Base-by-base conservation (phyloP, 2,113 vertebrate genomes). In the Chaetodon auriga region DNA sequence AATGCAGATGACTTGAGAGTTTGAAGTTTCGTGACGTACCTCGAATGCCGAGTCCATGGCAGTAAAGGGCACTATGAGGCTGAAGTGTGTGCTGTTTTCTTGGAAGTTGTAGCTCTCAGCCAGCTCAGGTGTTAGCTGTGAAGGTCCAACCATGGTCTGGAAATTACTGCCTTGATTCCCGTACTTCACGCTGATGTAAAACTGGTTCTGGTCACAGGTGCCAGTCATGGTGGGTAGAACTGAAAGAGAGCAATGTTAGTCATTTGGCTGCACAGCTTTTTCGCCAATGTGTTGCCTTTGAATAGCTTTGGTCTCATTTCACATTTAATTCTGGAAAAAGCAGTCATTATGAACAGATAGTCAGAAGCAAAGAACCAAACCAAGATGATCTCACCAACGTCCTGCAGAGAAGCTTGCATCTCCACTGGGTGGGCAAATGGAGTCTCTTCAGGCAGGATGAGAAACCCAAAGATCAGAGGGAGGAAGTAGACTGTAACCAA, bases 121-220 rank as follows among this genome's bases (percentile, higher is more conserved):
- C 13, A 90, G 57, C 1, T 88, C 90, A 7, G 85, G 19, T 0
- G 89, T 89, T 5, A 96, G 53, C 8, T 63, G 16, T 1, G 3
- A 69, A 2, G 0, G 3, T 0, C 94, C 95, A 48, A 96, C 71
- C 2, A 78, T 21, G 0, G 90, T 83, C 7, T 90, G 38, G n/a
- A 94, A 92, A 19, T 90, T 78, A 0, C 8, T 61, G 5, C 91
- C 92, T 36, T 91, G 85, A 68, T 30, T 95, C 2, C 94, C 94
- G 12, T 83, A 92, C 53, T 54, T 80, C 13, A 95, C 90, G 0
- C 0, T 16, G 19, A 95, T 1, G 21, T 92, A 81, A 68, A 96
- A 96, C 0, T 69, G n/a, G 0, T 64, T 82, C 2, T 90, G 15
- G 43, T 95, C 94, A 69, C 95, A 96, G 25, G 83, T 78, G 9